Evolutionary conservation across 2,888 invertebrate genomes (phyloP).

Genomic region (Plusia festucae): DNA sequence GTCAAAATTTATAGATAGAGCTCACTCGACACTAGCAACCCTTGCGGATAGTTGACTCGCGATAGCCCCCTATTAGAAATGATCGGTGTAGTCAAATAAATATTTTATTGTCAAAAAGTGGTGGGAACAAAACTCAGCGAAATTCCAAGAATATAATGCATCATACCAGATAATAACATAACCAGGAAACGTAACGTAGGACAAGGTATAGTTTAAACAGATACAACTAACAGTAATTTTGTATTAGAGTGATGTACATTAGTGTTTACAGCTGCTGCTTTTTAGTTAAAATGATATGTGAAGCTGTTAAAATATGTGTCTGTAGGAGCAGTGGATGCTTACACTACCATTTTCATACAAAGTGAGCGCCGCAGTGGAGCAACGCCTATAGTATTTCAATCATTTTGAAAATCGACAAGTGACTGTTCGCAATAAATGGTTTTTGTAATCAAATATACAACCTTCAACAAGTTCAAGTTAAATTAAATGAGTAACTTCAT

Average conservation of each 20-base stretch:
- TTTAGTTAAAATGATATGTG: too few species aligned
- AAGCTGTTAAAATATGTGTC: too few species aligned
- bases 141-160: neutral
- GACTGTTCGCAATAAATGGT: constrained; percentile 20
- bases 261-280: too few species aligned
- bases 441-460: constrained; percentile 35
- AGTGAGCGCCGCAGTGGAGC: too few species aligned
- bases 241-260: too few species aligned
- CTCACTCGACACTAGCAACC: too few species aligned
- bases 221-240: neutral
- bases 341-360: too few species aligned
- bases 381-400: too few species aligned
- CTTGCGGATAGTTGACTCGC: too few species aligned
- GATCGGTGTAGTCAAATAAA: neutral
- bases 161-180: neutral
- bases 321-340: too few species aligned
- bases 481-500: constrained; percentile 23
- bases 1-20: too few species aligned
- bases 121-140: neutral
- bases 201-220: neutral
- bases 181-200: neutral
- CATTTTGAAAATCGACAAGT: constrained; percentile 28
- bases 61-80: too few species aligned
- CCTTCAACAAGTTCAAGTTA: constrained; percentile 41
- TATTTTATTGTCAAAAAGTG: neutral